Conservation (phyloP, 2,888 invertebrate genomes). For the Drosophila neonasuta region DNA sequence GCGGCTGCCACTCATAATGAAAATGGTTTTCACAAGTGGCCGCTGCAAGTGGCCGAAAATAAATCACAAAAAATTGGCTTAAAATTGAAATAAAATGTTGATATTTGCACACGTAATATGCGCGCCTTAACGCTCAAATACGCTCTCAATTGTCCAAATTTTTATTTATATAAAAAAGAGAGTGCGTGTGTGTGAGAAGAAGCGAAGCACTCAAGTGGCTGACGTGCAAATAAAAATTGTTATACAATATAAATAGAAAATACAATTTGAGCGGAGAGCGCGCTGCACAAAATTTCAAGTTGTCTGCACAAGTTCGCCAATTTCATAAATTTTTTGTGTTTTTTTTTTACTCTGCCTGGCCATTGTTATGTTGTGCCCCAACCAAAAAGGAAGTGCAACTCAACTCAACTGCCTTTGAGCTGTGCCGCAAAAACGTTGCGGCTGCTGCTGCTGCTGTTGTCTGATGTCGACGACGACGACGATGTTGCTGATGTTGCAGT, state of each 20-base stretch:
- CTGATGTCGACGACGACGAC: not conserved
- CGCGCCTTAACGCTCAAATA: constrained; percentile 79
- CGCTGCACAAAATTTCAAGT: constrained; percentile 66
- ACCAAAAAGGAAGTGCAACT: constrained; percentile 35
- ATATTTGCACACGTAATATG: constrained; percentile 76
- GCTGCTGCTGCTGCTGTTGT: constrained; percentile 20
- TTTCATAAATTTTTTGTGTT: constrained; percentile 58
- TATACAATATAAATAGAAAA: constrained; percentile 77
- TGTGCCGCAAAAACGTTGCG: constrained; percentile 27
- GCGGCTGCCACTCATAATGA: constrained; percentile 68
- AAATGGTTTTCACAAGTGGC: constrained; percentile 73
- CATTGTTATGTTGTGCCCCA: constrained; percentile 42
- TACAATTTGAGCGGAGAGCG: constrained; percentile 58
- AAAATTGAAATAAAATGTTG: constrained; percentile 72
- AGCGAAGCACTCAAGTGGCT: constrained; percentile 58
- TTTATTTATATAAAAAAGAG: constrained; percentile 24
- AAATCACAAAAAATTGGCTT: constrained; percentile 48
- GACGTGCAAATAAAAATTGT: constrained; percentile 73
- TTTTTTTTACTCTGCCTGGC: not conserved
- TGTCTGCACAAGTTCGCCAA: constrained; percentile 57
- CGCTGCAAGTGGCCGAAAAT: constrained; percentile 14
- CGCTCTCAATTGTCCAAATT: constrained; percentile 77
- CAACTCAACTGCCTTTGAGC: constrained; percentile 55
- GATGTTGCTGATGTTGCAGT: constrained; percentile 29
- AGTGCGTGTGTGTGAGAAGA: not conserved